These are phyloP conservation scores for Sebastolobus alascanus DNA, from an alignment of 2,797 vertebrate species.

Conservation along the genomic window DNA sequence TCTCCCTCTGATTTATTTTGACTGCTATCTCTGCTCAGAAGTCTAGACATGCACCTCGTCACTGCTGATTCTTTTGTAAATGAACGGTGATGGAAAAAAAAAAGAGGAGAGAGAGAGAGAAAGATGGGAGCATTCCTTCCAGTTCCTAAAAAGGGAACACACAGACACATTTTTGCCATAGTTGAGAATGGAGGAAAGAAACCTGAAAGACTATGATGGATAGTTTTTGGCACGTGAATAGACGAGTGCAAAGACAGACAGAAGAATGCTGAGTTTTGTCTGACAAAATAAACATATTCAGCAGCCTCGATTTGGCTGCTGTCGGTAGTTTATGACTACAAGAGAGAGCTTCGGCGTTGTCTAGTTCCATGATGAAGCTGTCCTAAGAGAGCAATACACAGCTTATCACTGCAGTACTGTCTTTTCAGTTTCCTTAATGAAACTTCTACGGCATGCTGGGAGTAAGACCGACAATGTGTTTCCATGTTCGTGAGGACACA, in stretches of 20 bases:
- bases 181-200: constrained; percentile 66
- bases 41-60: constrained; percentile 73
- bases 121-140: constrained; percentile 62
- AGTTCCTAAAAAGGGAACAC: constrained; percentile 77
- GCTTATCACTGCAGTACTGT: constrained; percentile 42
- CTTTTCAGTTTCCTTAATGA: constrained; percentile 28
- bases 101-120: constrained; percentile 6
- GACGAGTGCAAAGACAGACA: constrained; percentile 4
- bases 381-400: constrained; percentile 49
- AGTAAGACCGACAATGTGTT: constrained; percentile 20
- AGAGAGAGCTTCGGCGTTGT: constrained; percentile 17
- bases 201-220: constrained; percentile 62
- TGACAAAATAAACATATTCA: constrained; percentile 37
- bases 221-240: constrained; percentile 39
- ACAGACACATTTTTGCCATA: constrained; percentile 78
- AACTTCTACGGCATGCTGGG: constrained; percentile 32
- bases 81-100: constrained; percentile 46
- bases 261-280: constrained; percentile 29
- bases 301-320: constrained; percentile 24
- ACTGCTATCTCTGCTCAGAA: constrained; percentile 60
- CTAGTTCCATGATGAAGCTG: constrained; percentile 21
- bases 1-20: constrained; percentile 77
- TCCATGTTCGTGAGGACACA: constrained; percentile 14
- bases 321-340: constrained; percentile 13
- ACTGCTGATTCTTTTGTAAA: constrained; percentile 58